These are phyloP conservation scores for Embiotoca jacksoni DNA, from an alignment of 2,113 vertebrate genomes.

Conservation along the genomic window DNA sequence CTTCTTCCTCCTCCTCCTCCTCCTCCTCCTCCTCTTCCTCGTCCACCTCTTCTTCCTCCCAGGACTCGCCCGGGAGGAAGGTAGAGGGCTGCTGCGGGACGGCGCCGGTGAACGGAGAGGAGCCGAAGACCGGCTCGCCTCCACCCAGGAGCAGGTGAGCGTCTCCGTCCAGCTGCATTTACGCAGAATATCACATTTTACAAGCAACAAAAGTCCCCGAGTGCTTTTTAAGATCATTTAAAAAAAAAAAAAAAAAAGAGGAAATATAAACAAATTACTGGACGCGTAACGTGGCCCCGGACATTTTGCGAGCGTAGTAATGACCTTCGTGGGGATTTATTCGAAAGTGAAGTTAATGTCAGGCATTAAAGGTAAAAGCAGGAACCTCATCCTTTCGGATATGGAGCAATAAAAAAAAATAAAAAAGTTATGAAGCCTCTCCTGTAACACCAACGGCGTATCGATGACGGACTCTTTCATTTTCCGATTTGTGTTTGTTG, in stretches of 20 bases:
- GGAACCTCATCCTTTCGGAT: slow-evolving; percentile 24
- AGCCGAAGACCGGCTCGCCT: slow-evolving; percentile 46
- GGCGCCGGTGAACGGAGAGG: slow-evolving; percentile 44
- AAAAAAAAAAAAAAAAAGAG: not conserved
- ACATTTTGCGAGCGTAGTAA: not conserved
- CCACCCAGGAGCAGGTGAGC: slow-evolving; percentile 80
- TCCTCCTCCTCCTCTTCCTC: slow-evolving; percentile 61
- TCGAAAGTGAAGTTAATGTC: not conserved
- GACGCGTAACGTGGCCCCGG: not conserved
- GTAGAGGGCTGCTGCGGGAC: slow-evolving; percentile 53
- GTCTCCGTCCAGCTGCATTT: not conserved
- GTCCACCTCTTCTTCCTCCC: slow-evolving; percentile 65
- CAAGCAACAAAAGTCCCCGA: not conserved
- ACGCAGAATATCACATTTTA: not conserved
- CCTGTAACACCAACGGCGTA: slow-evolving; percentile 10
- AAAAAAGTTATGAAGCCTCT: slow-evolving; percentile 42
- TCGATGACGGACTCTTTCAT: not conserved
- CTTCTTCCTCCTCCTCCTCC: slow-evolving; percentile 71
- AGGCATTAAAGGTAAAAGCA: slow-evolving; percentile 40
- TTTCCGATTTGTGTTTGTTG: not conserved
- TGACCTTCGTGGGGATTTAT: slow-evolving; percentile 25
- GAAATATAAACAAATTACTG: slow-evolving; percentile 3
- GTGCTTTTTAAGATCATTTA: slow-evolving; percentile 35
- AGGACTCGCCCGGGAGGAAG: slow-evolving; percentile 2
- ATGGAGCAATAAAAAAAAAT: slow-evolving; percentile 39